Evolutionary conservation across 2,113 vertebrate species (phyloP), one percentile per base, ranked within the genome.

Genomic region (Mola mola): DNA sequence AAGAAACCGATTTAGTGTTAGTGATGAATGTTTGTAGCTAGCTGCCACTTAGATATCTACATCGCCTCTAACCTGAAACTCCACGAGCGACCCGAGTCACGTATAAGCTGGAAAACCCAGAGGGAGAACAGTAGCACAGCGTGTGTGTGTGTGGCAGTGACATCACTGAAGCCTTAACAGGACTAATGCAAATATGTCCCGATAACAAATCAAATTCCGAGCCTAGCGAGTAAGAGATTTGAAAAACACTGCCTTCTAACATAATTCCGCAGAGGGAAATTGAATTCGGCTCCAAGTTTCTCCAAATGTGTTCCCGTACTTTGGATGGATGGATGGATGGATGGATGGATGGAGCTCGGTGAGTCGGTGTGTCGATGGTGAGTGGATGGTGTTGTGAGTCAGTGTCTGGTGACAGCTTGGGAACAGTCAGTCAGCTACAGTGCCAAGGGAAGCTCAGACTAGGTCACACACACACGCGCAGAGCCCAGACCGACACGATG

Each of bases 391-490:
- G 15, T 6, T 79, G 62, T 81, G 85, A 87, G 77, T 83, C 75
- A 34, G 80, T 87, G 84, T 72, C 67, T 85, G 82, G 59, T 88
- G 82, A 87, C 84, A 82, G 80, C 78, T 79, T 57, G 65, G 80
- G 65, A 76, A 80, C 65, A 87, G 75, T 57, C 76, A 77, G 77
- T 57, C 81, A 82, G 59, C 71, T 68, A 66, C 41, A 64, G 71
- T 77, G 82, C 78, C 74, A 46, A 26, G 60, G 75, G 78, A 67
- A 8, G 4, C 55, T 51, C 60, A 72, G 62, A 64, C 58, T 65
- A 51, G 48, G 62, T 56, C 72, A 50, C 38, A 28, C 72, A 68
- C 69, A 47, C 68, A 33, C 55, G 6, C 75, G 21, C 65, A 33
- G 66, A n/a, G 46, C 61, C 49, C 59, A 15, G 21, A 28, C 26